Conservation (phyloP, 2,113 vertebrate genomes). For the Gavialis gangeticus region DNA sequence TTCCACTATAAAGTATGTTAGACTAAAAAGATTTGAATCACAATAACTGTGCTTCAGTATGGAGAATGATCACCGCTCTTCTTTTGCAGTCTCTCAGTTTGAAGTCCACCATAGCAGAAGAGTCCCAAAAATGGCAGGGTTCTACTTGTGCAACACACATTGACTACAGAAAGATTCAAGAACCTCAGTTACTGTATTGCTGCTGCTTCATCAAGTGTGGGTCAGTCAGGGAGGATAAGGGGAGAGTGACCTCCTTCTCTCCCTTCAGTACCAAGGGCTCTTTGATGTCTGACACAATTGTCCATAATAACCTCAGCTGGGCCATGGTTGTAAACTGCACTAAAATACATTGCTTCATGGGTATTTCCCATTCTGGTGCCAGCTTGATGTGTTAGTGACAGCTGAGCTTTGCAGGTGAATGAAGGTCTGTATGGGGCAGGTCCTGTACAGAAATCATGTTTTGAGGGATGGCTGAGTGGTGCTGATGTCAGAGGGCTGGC, state of each 20-base stretch:
- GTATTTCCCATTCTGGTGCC: too few relatives aligned
- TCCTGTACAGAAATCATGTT: too few relatives aligned
- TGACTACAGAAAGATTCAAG: neutral
- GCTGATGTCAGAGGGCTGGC: too few relatives aligned
- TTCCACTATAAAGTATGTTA: neutral
- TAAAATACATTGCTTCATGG: too few relatives aligned
- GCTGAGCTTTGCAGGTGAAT: too few relatives aligned
- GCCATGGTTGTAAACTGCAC: too few relatives aligned
- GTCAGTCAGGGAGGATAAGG: neutral
- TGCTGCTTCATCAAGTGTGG: neutral
- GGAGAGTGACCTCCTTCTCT: too few relatives aligned
- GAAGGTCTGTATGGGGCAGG: too few relatives aligned
- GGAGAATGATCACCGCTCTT: neutral
- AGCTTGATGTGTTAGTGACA: too few relatives aligned
- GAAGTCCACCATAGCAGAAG: neutral
- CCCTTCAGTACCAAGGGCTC: neutral
- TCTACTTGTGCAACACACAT: slow-evolving; percentile 1
- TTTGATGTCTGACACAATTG: too few relatives aligned
- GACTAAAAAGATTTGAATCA: neutral
- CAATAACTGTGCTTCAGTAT: neutral
- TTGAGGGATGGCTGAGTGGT: too few relatives aligned
- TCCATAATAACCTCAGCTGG: too few relatives aligned
- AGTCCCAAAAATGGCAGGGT: slow-evolving; percentile 4
- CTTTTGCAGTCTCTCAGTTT: neutral
- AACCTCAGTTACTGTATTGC: neutral